Conservation (phyloP, 2,113 vertebrate genomes). For the Ciconia stormi region DNA sequence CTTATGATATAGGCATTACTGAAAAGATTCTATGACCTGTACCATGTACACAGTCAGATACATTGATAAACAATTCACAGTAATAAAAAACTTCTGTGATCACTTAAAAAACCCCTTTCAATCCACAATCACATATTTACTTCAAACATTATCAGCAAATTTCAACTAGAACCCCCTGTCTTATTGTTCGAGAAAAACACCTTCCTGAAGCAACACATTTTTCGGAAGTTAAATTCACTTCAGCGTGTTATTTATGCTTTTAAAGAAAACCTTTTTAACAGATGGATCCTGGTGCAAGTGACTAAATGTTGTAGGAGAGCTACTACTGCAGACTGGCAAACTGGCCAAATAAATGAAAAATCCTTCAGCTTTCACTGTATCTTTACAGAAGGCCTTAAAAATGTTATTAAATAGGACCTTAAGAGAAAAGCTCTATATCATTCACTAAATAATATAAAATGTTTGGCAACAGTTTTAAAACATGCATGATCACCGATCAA, state of each 20-base stretch:
- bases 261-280: not conserved
- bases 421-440: not conserved
- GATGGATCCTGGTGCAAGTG: not conserved
- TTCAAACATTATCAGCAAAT: not conserved
- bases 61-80: not conserved
- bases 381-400: not conserved
- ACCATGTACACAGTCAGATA: not conserved
- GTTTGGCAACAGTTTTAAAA: not conserved
- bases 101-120: not conserved
- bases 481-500: not conserved
- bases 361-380: not conserved
- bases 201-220: not conserved
- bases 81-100: not conserved
- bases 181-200: not conserved
- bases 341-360: not conserved
- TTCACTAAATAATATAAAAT: not conserved
- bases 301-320: not conserved
- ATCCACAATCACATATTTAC: not conserved
- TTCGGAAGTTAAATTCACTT: not conserved
- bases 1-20: not conserved
- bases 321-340: not conserved
- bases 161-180: not conserved
- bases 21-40: not conserved
- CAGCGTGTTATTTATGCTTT: not conserved
- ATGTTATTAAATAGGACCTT: not conserved